These are phyloP conservation scores for Ornithorhynchus anatinus DNA, from an alignment of 2,113 vertebrate genomes.

Conservation along the genomic window DNA sequence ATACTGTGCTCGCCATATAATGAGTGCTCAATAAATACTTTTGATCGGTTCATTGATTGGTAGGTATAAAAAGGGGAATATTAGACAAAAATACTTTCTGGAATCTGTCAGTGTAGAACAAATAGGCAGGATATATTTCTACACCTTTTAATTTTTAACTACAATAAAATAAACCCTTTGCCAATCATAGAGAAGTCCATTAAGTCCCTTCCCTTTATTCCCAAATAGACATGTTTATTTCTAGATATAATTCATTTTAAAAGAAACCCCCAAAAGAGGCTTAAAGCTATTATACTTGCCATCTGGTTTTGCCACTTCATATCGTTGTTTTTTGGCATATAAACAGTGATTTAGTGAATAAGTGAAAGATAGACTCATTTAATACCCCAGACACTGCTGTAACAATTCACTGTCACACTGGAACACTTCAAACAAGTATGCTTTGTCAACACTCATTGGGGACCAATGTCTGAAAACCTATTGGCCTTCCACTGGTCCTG, in stretches of 20 bases:
- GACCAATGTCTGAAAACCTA: background rate
- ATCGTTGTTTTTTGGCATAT: conserved; percentile 1
- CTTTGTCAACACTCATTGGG: conserved; percentile 1
- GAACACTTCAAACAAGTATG: background rate
- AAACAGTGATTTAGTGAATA: conserved; percentile 25
- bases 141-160: background rate
- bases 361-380: conserved; percentile 31
- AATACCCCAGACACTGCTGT: background rate
- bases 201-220: background rate
- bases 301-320: conserved; percentile 17
- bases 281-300: conserved; percentile 13
- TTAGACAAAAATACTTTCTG: background rate
- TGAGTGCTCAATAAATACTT: too few species aligned
- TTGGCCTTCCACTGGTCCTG: conserved; percentile 9
- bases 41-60: too few species aligned
- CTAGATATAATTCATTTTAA: conserved; percentile 21
- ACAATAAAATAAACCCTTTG: background rate
- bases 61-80: background rate
- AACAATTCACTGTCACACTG: conserved; percentile 13
- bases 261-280: background rate
- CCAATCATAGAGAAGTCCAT: background rate
- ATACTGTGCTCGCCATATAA: too few species aligned
- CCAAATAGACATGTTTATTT: background rate
- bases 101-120: background rate
- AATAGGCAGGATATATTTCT: background rate